A percentile compares a stretch with the other conserved stretches of the same genome.
Evolutionary conservation across 1,140 invertebrate genomes (phyloP).

Genomic region (Stegodyphus mimosarum): DNA sequence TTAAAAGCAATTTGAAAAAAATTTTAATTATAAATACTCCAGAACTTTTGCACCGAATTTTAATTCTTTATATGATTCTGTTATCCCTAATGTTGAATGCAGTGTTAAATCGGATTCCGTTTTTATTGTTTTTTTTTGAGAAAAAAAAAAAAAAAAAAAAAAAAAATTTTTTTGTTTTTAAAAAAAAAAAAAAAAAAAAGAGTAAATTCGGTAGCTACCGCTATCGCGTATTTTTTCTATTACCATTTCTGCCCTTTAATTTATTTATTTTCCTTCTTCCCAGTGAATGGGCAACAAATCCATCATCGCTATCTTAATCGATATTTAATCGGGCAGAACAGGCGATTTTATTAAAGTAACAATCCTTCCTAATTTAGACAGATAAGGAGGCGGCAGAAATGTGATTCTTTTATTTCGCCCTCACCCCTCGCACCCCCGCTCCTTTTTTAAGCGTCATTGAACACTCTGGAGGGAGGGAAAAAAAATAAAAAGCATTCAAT

Average conservation of each 20-base stretch:
- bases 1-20: too few species aligned
- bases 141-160: not conserved
- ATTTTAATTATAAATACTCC: too few species aligned
- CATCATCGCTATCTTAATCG: conserved; percentile 59
- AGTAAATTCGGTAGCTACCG: not conserved
- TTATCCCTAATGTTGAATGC: too few species aligned
- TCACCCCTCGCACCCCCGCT: not conserved
- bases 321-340: conserved; percentile 60
- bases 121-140: too few species aligned
- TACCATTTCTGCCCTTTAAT: too few species aligned
- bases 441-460: conserved; percentile 50
- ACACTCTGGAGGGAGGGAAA: conserved; percentile 14
- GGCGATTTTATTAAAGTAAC: conserved; percentile 60
- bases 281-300: conserved; percentile 15
- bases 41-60: too few species aligned
- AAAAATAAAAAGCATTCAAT: conserved; percentile 23
- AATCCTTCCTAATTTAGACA: conserved; percentile 57
- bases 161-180: too few species aligned
- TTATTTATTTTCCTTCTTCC: not conserved
- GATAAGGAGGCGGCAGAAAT: conserved; percentile 38
- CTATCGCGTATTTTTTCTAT: not conserved
- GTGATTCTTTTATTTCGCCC: conserved; percentile 32
- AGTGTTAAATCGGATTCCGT: too few species aligned
- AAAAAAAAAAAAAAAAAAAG: not conserved
- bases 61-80: too few species aligned